Evolutionary conservation across 1,140 invertebrate genomes (phyloP).

Genomic region (Marisa cornuarietis): DNA sequence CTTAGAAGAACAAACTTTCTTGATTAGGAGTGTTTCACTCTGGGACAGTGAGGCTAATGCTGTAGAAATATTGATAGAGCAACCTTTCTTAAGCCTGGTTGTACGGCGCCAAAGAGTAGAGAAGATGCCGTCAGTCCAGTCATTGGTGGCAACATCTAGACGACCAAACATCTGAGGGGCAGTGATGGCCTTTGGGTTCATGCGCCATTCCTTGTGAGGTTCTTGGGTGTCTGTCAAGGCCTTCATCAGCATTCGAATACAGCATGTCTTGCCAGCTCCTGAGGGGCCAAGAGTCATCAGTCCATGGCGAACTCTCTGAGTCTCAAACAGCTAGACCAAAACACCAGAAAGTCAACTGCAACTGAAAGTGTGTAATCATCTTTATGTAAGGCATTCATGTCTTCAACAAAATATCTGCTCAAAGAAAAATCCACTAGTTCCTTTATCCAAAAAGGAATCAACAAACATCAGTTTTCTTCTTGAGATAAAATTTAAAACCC

Average conservation of each 20-base stretch:
- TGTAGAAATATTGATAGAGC: slow-evolving; percentile 1
- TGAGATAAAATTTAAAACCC: too few relatives aligned
- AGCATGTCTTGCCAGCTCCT: slow-evolving; percentile 80
- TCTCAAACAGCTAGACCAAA: slow-evolving; percentile 25
- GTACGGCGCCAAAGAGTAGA: slow-evolving; percentile 95
- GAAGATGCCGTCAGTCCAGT: slow-evolving; percentile 98
- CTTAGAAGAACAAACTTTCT: too few relatives aligned
- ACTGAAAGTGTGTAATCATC: too few relatives aligned
- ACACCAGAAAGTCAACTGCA: too few relatives aligned
- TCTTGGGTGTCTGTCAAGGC: slow-evolving; percentile 62
- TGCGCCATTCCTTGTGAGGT: slow-evolving; percentile 83
- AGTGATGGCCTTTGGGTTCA: slow-evolving; percentile 98
- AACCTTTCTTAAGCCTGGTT: slow-evolving; percentile 84
- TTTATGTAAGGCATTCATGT: too few relatives aligned
- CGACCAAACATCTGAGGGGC: slow-evolving; percentile 97
- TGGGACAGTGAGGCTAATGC: neutral
- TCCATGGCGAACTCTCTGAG: slow-evolving; percentile 29
- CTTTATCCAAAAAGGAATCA: too few relatives aligned
- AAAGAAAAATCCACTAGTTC: too few relatives aligned
- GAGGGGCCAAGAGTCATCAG: slow-evolving; percentile 19
- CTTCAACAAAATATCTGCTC: too few relatives aligned
- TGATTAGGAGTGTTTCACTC: too few relatives aligned
- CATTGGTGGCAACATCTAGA: slow-evolving; percentile 94
- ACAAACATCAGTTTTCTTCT: too few relatives aligned
- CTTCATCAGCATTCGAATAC: slow-evolving; percentile 92